A percentile compares a stretch with the other conserved stretches of the same genome.
Evolutionary conservation across 2,113 vertebrate species (phyloP).

Genomic region (Lampris incognitus): DNA sequence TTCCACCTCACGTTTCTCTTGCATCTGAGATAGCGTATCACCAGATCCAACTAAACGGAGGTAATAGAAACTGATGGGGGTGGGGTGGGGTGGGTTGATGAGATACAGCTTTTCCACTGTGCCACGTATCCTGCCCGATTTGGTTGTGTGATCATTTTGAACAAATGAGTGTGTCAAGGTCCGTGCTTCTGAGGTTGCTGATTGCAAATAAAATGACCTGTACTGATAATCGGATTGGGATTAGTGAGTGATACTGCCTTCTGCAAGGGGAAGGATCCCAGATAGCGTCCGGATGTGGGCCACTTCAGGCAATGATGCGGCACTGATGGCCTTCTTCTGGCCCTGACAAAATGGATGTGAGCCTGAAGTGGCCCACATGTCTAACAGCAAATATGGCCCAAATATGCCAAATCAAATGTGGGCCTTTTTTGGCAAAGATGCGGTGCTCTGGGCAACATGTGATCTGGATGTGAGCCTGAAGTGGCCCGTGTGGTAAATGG

Average conservation of each 20-base stretch:
- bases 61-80: slow-evolving; percentile 24
- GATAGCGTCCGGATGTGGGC: neutral
- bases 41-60: slow-evolving; percentile 3
- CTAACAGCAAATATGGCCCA: too few relatives aligned
- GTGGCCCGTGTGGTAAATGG: too few relatives aligned
- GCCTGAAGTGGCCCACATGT: too few relatives aligned
- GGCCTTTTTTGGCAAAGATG: too few relatives aligned
- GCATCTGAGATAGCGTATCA: slow-evolving; percentile 6
- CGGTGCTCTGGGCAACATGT: too few relatives aligned
- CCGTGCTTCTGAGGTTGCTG: slow-evolving; percentile 8
- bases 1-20: slow-evolving; percentile 14
- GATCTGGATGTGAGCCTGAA: too few relatives aligned
- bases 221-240: neutral
- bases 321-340: too few relatives aligned
- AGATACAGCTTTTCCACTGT: neutral
- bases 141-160: slow-evolving; percentile 16
- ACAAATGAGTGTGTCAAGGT: slow-evolving; percentile 37
- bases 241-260: slow-evolving; percentile 6
- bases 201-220: slow-evolving; percentile 6
- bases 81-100: too few relatives aligned
- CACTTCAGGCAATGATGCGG: too few relatives aligned
- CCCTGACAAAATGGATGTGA: too few relatives aligned
- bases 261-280: neutral
- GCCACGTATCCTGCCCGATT: slow-evolving; percentile 27
- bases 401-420: too few relatives aligned